Evolutionary conservation across 2,113 vertebrate genomes (phyloP).

Genomic region (Acrocephalus kingi): DNA sequence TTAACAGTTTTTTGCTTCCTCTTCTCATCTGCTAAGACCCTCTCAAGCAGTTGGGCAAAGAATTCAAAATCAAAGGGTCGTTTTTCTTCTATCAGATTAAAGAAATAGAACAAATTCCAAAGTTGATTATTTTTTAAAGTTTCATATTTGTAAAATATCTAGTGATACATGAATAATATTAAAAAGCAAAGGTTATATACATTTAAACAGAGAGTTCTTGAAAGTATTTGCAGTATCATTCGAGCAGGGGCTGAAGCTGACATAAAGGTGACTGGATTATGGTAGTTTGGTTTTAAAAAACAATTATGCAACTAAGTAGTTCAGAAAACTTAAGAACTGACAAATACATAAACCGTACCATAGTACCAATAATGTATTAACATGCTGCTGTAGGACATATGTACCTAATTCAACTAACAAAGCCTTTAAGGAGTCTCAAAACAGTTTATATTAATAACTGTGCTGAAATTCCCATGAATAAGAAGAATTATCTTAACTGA

Average conservation of each 20-base stretch:
- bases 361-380: background rate
- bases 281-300: background rate
- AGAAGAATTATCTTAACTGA: background rate
- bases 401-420: background rate
- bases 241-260: background rate
- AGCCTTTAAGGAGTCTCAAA: background rate
- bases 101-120: background rate
- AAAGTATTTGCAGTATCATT: background rate
- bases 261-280: background rate
- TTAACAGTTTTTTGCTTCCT: conserved; percentile 79
- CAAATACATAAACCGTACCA: background rate
- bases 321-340: background rate
- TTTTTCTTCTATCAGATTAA: conserved; percentile 82
- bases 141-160: conserved; percentile 2
- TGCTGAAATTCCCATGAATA: background rate
- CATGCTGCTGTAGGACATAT: background rate
- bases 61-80: conserved; percentile 90
- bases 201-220: background rate
- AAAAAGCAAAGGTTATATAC: background rate
- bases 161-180: background rate
- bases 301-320: background rate
- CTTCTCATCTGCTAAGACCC: conserved; percentile 85
- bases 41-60: conserved; percentile 89
- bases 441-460: background rate
- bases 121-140: background rate